phyloP scores from a whole-genome alignment of 2,113 vertebrate species.

The Rhea americana region DNA sequence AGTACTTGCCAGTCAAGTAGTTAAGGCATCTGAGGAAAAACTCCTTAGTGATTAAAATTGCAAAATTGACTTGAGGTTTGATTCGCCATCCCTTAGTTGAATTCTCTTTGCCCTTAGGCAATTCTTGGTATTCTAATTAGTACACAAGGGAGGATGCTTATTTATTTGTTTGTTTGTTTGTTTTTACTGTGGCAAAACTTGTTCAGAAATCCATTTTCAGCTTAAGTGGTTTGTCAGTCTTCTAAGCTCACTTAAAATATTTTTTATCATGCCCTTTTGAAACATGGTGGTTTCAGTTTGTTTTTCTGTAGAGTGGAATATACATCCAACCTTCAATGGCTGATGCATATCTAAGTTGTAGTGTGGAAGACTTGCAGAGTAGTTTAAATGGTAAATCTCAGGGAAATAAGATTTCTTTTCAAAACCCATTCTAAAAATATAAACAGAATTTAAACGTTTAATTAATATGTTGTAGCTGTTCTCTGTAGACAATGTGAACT shows the following conservation, averaged over 20 bases:
- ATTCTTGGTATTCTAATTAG: not conserved
- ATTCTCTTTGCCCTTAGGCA: too few species aligned
- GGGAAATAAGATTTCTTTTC: too few species aligned
- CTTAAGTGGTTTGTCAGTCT: not conserved
- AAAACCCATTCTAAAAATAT: not conserved
- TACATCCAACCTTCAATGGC: not conserved
- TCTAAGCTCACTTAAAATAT: not conserved
- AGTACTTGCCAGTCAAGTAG: not conserved
- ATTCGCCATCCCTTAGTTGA: not conserved
- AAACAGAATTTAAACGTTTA: not conserved
- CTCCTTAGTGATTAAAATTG: not conserved
- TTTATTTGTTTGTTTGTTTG: too few species aligned
- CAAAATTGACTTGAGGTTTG: not conserved
- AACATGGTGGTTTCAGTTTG: not conserved
- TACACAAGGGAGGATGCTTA: not conserved
- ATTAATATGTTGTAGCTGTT: not conserved
- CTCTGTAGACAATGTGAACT: not conserved
- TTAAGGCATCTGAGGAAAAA: not conserved
- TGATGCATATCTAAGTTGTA: not conserved
- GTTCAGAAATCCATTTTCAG: not conserved
- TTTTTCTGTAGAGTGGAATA: not conserved
- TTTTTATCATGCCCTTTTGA: not conserved
- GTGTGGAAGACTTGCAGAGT: not conserved
- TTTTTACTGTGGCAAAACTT: not conserved
- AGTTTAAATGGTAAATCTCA: not conserved